Base-by-base conservation (phyloP, 2,113 vertebrate genomes). In the Melanerpes aurifrons region DNA sequence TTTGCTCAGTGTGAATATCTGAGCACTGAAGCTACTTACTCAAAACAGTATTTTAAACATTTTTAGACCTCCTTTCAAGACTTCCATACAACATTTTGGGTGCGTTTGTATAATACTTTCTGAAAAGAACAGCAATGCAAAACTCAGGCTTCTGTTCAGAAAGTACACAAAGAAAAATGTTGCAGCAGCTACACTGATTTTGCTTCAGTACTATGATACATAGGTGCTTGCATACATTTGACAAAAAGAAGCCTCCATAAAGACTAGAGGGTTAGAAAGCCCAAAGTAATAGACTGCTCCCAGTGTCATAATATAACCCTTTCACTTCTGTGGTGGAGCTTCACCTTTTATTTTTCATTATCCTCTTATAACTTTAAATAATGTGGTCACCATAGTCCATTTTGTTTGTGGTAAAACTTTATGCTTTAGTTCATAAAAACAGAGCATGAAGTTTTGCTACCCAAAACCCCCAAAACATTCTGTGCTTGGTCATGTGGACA, bases 291-390 rank as follows among this genome's bases (percentile, higher is more conserved):
- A 92, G 92, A 35, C 10, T 5, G 48, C 64, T 80, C 28, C n/a
- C 26, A 32, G 15, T 32, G 14, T 81, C 80, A 75, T 50, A 82
- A 73, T 67, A 89, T 94, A 89, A 79, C 63, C n/a, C 17, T 50
- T 84, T 56, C 68, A 25, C 26, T 83, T 90, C 59, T 56, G 50
- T 14, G 53, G 54, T 89, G 67, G 82, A 94, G 81, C 22, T 78
- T 17, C 20, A 45, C 20, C 48, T 92, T 89, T 87, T n/a, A 58
- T 88, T 87, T 85, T 92, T 95, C 68, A 71, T 66, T 82, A 22
- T 66, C 66, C 29, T 79, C 69, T 91, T 86, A 72, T 0, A 74
- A 48, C 32, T 91, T 80, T 73, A 90, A 93, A 62, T n/a, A 71
- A 85, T 3, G 0, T 26, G 56, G 58, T 75, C 32, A 47, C 45